Conservation (phyloP, 2,113 vertebrate species). For the Tichodroma muraria region DNA sequence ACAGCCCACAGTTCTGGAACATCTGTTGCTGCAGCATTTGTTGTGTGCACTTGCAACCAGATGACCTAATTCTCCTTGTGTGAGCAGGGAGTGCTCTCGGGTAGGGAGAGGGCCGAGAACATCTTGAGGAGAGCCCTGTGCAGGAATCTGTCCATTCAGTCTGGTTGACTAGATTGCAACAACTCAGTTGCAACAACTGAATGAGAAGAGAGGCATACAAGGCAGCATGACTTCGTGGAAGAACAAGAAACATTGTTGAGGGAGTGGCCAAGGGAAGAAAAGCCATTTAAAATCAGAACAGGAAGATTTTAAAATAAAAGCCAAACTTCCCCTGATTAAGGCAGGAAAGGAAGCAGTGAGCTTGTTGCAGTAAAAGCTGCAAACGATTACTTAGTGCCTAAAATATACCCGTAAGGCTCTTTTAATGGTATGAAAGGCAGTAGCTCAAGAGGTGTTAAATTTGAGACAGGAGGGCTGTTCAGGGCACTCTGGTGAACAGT, state of each 20-base stretch:
- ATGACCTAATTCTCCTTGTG: conserved; percentile 14
- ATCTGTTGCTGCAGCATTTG: conserved; percentile 26
- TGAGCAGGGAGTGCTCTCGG: not conserved
- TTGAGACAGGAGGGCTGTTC: not conserved
- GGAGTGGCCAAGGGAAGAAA: not conserved
- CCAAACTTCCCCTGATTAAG: not conserved
- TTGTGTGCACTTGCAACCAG: not conserved
- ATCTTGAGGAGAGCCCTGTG: not conserved
- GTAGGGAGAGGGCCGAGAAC: not conserved
- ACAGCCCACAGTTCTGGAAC: not conserved
- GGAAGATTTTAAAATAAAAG: not conserved
- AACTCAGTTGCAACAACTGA: not conserved
- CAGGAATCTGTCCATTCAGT: not conserved
- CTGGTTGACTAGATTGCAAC: not conserved
- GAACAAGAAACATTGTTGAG: not conserved
- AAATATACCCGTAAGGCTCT: not conserved
- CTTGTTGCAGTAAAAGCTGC: not conserved
- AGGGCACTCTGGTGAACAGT: not conserved
- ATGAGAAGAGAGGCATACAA: not conserved
- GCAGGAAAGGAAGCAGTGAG: not conserved
- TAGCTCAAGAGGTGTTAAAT: not conserved
- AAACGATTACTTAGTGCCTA: not conserved
- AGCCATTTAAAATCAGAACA: not conserved
- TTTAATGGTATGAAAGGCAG: not conserved
- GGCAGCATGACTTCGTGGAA: not conserved